phyloP scores from a whole-genome alignment of 2,113 vertebrate genomes.

The Hoplias malabaricus region DNA sequence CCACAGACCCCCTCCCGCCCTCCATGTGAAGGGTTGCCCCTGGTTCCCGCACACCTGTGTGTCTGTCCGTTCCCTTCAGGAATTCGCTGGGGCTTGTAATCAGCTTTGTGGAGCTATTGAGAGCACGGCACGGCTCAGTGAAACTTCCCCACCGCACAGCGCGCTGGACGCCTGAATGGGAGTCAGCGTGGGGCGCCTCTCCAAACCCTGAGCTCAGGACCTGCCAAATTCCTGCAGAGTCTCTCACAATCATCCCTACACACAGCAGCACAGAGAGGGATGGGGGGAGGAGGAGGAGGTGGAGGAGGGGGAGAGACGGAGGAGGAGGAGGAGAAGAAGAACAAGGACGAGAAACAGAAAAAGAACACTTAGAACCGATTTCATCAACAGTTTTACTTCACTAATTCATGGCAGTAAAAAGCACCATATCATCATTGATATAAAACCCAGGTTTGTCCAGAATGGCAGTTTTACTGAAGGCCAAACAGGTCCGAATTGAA shows the following conservation, averaged over 20 bases:
- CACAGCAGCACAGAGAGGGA: slow-evolving; percentile 66
- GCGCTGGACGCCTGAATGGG: slow-evolving; percentile 90
- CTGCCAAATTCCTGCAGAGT: slow-evolving; percentile 99
- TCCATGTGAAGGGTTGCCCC: slow-evolving; percentile 85
- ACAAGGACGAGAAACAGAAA: neutral
- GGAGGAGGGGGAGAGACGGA: slow-evolving; percentile 16
- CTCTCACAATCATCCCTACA: slow-evolving; percentile 93
- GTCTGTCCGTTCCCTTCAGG: slow-evolving; percentile 95
- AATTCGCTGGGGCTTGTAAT: slow-evolving; percentile 99
- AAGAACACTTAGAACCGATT: slow-evolving; percentile 5
- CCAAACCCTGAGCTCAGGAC: slow-evolving; percentile 76
- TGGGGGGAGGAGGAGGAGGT: slow-evolving; percentile 51
- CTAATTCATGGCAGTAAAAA: too few relatives aligned
- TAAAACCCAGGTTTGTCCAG: too few relatives aligned
- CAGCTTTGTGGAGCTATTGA: slow-evolving; percentile 99
- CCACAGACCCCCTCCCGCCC: slow-evolving; percentile 85
- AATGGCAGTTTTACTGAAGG: too few relatives aligned
- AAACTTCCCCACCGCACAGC: slow-evolving; percentile 96
- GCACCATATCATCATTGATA: too few relatives aligned
- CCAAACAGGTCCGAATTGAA: too few relatives aligned
- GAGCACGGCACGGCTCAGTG: slow-evolving; percentile 94
- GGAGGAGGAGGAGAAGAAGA: slow-evolving; percentile 10
- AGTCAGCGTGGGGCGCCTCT: slow-evolving; percentile 95
- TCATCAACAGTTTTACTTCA: too few relatives aligned
- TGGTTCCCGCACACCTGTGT: slow-evolving; percentile 94